phyloP scores from a whole-genome alignment of 1,140 invertebrate genomes.

The Delia radicum region DNA sequence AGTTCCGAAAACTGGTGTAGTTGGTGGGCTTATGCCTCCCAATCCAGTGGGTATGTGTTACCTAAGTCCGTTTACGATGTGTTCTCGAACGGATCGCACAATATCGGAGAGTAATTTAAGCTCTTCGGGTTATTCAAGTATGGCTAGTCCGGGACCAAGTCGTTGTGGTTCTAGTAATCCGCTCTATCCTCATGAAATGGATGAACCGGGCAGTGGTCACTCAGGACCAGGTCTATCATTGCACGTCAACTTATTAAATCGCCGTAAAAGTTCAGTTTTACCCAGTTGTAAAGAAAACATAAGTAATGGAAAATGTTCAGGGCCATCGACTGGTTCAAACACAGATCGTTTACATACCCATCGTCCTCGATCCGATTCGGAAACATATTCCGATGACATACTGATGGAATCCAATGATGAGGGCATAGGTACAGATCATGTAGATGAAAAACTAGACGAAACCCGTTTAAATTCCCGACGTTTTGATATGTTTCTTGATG shows the following conservation, averaged over 20 bases:
- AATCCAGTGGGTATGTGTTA: constrained; percentile 65
- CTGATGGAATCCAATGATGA: constrained; percentile 70
- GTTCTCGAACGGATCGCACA: constrained; percentile 66
- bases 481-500: constrained; percentile 62
- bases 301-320: constrained; percentile 20
- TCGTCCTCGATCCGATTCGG: constrained; percentile 65
- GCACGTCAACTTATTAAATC: constrained; percentile 29
- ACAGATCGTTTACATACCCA: constrained; percentile 43
- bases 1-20: constrained; percentile 45
- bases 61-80: constrained; percentile 74
- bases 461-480: constrained; percentile 28
- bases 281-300: constrained; percentile 33
- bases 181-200: constrained; percentile 69
- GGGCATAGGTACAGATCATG: constrained; percentile 68
- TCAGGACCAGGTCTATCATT: constrained; percentile 26
- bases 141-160: constrained; percentile 76
- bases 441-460: constrained; percentile 64
- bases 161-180: constrained; percentile 76
- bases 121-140: constrained; percentile 79
- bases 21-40: constrained; percentile 51
- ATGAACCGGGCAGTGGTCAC: constrained; percentile 62
- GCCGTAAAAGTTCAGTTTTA: constrained; percentile 19
- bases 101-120: constrained; percentile 78
- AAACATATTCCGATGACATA: constrained; percentile 68
- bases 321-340: neutral